phyloP scores from a whole-genome alignment of 2,888 invertebrate genomes.

The Anodontia alba region DNA sequence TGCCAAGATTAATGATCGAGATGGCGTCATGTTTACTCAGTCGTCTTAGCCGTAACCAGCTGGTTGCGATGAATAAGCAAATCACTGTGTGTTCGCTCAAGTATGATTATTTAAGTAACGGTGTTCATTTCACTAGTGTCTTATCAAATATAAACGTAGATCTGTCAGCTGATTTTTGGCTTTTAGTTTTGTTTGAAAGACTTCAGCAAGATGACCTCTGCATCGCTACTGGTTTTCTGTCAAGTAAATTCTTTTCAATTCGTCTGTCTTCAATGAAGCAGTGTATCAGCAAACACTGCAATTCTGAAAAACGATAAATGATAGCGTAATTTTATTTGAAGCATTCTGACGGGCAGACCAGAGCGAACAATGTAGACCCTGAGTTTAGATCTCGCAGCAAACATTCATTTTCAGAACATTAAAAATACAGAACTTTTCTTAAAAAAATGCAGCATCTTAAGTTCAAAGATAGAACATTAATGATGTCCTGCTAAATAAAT shows the following conservation, averaged over 20 bases:
- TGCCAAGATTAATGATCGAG: constrained; percentile 17
- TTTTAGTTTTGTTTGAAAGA: neutral
- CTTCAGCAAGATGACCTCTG: neutral
- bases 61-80: constrained; percentile 13
- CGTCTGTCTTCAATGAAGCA: too few relatives aligned
- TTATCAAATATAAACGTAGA: constrained; percentile 5
- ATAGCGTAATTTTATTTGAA: too few relatives aligned
- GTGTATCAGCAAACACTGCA: neutral
- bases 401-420: too few relatives aligned
- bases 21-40: constrained; percentile 17
- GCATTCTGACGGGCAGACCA: too few relatives aligned
- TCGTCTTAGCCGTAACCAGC: constrained; percentile 4
- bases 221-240: neutral
- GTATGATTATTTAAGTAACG: constrained; percentile 13
- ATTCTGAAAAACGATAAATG: neutral
- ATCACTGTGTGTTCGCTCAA: constrained; percentile 1
- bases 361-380: too few relatives aligned
- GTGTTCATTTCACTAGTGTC: constrained; percentile 16
- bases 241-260: neutral
- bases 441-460: too few relatives aligned
- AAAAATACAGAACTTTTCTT: too few relatives aligned
- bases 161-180: neutral
- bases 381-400: too few relatives aligned
- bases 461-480: too few relatives aligned
- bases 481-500: too few relatives aligned